Conservation (phyloP, 92 coral and sea anemone species). For the Siderastrea radians region DNA sequence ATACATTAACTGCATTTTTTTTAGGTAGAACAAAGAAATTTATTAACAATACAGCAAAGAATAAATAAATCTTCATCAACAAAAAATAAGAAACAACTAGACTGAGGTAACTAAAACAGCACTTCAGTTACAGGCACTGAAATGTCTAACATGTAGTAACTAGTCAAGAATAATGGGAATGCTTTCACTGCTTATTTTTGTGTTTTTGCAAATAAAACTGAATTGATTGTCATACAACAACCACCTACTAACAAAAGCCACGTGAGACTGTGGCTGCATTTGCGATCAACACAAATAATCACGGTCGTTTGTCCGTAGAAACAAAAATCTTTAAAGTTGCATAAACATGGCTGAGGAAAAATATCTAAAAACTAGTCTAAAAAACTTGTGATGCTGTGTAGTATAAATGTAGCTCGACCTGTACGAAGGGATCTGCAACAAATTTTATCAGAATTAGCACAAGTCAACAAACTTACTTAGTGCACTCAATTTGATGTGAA, state of each 20-base stretch:
- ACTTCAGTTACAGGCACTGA: background rate
- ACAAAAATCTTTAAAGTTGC: background rate
- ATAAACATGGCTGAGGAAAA: background rate
- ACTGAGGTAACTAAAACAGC: background rate
- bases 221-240: background rate
- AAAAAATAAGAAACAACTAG: background rate
- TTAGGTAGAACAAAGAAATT: background rate
- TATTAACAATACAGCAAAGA: slow-evolving; percentile 1
- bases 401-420: too few species aligned
- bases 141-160: background rate
- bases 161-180: background rate
- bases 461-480: background rate
- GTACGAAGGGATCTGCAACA: background rate
- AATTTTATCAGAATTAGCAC: background rate
- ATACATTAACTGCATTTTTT: background rate
- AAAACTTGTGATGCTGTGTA: background rate
- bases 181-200: background rate
- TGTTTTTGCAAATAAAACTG: background rate
- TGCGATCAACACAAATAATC: background rate
- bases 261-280: background rate
- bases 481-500: too few species aligned
- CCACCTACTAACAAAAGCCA: background rate
- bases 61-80: slow-evolving; percentile 9
- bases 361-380: slow-evolving; percentile 8
- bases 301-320: background rate